Base-by-base conservation (phyloP, 1,140 invertebrate species). In the Venturia canescens region DNA sequence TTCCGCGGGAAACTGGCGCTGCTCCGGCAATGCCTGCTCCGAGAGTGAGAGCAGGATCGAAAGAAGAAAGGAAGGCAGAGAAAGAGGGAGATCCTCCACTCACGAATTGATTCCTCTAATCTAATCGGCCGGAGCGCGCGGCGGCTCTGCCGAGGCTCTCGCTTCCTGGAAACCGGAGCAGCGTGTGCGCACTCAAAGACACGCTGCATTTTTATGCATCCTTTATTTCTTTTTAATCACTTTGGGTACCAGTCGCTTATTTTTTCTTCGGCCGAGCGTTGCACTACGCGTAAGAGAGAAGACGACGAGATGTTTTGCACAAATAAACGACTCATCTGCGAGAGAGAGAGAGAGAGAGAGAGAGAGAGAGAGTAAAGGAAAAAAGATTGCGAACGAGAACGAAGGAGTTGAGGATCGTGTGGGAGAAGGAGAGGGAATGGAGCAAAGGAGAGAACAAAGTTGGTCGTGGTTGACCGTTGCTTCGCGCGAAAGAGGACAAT, bases 131-230 rank as follows among this genome's bases (percentile, higher is more conserved):
- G 75, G 57, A 44, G 75, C 29, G 75, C 57, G 57, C 31, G 82
- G 82, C 81, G 86, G 84, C 87, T 87, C 86, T 83, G 84, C 82
- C 86, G 83, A 67, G 78, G 69, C 67, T 84, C 84, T 85, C 84
- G 82, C 88, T 90, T 90, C 89, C 88, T 86, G 89, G 89, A 90
- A 90, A 89, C 83, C 86, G 83, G 82, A 84, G 84, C 81, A 71
- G 86, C 81, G 78, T 57, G 71, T 74, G 72, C 81, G 26, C 82
- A 57, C 76, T 77, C 74, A 77, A 57, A 79, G 75, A 78, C 75
- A 79, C 70, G 74, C 75, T 44, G 75, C n/a, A 66, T 34, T 66
- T 31, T 48, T 44, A 44, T 76, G 57, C 13, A 72, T 72, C 34
- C 15, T 31, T 16, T 76, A n/a, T 60, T 34, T 38, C 27, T 48